Conservation (phyloP, 2,113 vertebrate species). For the Chionodraco myersi region DNA sequence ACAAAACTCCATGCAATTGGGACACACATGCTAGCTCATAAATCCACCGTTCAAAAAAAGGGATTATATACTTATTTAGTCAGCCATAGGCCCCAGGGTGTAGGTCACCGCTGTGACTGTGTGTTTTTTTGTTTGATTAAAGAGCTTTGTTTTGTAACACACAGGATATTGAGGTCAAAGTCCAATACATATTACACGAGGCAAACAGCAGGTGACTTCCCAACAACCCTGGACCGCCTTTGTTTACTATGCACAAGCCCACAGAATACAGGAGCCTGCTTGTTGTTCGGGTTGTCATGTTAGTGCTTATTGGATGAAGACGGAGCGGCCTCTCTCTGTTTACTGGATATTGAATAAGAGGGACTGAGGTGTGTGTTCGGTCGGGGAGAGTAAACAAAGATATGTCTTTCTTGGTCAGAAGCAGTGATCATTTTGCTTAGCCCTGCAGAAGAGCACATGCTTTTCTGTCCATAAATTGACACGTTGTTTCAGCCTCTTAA, state of each 20-base stretch:
- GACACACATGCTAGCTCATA: conserved; percentile 3
- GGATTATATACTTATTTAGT: conserved; percentile 37
- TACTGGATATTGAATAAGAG: conserved; percentile 4
- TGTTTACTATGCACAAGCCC: conserved; percentile 34
- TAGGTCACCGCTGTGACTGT: conserved; percentile 30
- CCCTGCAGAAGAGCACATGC: too few species aligned
- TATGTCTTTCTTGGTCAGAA: too few species aligned
- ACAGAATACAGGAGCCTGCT: not conserved
- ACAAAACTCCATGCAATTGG: not conserved
- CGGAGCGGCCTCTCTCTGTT: not conserved
- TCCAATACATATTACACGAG: conserved; percentile 59
- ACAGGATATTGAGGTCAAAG: conserved; percentile 66
- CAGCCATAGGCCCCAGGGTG: conserved; percentile 23
- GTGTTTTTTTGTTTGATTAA: conserved; percentile 40
- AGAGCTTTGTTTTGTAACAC: conserved; percentile 50
- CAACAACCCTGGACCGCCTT: conserved; percentile 26
- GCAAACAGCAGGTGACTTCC: conserved; percentile 40
- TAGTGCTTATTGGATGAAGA: conserved; percentile 4
- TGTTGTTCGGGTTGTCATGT: conserved; percentile 33
- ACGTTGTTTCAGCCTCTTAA: too few species aligned
- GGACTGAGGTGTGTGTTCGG: not conserved
- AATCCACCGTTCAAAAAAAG: not conserved
- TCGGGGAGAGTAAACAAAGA: not conserved
- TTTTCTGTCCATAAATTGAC: too few species aligned
- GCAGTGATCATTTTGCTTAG: too few species aligned